phyloP scores from a whole-genome alignment of 2,113 vertebrate species.

The Aix galericulata region DNA sequence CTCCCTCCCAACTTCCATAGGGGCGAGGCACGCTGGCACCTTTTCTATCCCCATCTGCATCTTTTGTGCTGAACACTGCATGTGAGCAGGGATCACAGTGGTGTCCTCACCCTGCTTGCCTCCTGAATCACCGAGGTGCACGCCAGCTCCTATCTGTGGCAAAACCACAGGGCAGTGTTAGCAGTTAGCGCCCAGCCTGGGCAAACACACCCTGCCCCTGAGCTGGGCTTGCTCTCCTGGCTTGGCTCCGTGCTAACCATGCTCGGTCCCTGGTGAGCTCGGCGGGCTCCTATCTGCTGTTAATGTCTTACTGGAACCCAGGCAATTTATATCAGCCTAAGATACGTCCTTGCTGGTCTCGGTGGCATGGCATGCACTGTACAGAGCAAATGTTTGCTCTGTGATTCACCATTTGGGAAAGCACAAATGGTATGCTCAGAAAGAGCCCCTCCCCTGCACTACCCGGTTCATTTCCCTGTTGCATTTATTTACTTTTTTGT shows the following conservation, averaged over 20 bases:
- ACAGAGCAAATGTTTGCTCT: constrained; percentile 12
- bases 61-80: constrained; percentile 23
- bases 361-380: background rate
- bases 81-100: constrained; percentile 13
- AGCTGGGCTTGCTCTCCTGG: background rate
- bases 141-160: constrained; percentile 7
- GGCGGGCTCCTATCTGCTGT: constrained; percentile 7
- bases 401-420: background rate
- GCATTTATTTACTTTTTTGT: background rate
- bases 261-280: background rate
- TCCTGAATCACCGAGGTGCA: constrained; percentile 23
- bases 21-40: background rate
- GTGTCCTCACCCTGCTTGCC: constrained; percentile 34
- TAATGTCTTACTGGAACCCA: background rate
- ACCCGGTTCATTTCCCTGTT: background rate
- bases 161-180: background rate
- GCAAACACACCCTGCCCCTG: constrained; percentile 39
- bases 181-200: constrained; percentile 1
- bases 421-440: background rate
- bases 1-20: background rate
- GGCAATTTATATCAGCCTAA: constrained; percentile 1
- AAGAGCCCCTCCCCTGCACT: background rate
- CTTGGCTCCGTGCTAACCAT: background rate
- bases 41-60: constrained; percentile 7
- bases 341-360: background rate